Base-by-base conservation (phyloP, 2,113 vertebrate genomes). In the Centropristis striata region DNA sequence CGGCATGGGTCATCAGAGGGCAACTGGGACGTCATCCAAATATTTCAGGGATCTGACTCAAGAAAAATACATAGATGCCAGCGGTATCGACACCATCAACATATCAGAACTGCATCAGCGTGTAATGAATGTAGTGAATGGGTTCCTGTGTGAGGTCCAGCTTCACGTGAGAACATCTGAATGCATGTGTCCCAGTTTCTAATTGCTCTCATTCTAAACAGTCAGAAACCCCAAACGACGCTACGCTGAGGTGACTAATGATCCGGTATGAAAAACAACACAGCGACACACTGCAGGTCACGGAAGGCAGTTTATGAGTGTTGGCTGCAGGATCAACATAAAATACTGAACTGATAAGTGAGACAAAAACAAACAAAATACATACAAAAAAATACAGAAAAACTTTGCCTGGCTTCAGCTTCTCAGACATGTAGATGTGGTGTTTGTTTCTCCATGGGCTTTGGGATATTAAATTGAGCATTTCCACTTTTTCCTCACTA, bases 151-250 rank as follows among this genome's bases (percentile, higher is more conserved):
- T 64, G 55, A 82, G 44, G 75, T 63, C 41, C 42, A 42, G 84
- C 59, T 68, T 80, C 84, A 86, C 37, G 41, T 79, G 86, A 86
- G 63, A 47, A 58, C 59, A 9, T 76, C 67, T 75, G 83, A 86
- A 88, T 46, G 84, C 41, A 63, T 21, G 51, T 4, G 66, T 60
- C 82, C 75, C 27, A 5, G 5, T 55, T 75, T 71, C 50, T 80
- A 85, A 85, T 71, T 79, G 69, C 60, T 79, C 60, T 21, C 70
- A 44, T 15, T 73, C 47, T 65, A 71, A 77, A 81, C 71, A 70
- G 50, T 71, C 55, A 41, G 61, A 61, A 13, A 15, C 21, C 8
- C 49, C 1, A 58, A 88, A 63, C 21, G 61, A 67, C 1, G 28
- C 57, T 18, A 16, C 49, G 60, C 9, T 12, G 67, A 76, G 75